Base-by-base conservation (phyloP, 2,797 vertebrate genomes). In the Acanthis flammea region DNA sequence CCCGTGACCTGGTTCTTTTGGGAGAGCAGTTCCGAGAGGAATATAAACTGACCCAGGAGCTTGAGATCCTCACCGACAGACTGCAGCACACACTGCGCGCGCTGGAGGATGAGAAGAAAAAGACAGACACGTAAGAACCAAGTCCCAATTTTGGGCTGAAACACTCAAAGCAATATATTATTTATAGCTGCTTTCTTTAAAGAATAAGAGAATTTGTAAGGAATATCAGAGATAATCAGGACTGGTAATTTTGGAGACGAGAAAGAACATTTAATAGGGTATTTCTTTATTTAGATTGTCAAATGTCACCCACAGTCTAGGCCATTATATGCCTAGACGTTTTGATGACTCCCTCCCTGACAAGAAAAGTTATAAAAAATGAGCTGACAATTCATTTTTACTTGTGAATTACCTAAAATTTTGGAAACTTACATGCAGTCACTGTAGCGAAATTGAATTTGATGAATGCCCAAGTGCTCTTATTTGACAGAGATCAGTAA, bases 11-110 rank as follows among this genome's bases (percentile, higher is more conserved):
- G 51, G 99, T 99, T 84, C 98, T 99, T 92, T 93, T 99, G 93
- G 99, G 99, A n/a, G 99, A 99, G 92, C 99, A 99, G 97, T 99
- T 99, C 96, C 98, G 99, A 61, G 99, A 99, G 97, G 99, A 99
- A 95, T 99, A 99, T 97, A 99, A 99, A 90, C 97, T 99, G 95
- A 99, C 99, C 8, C 99, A 99, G 86, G 99, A 99, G 97, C 97
- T 99, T 90, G 99, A 99, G 96, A 99, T 99, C 95, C 98, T 99
- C 85, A 99, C 99, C 0, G 99, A 99, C 95, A 98, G 99, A 39
- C 98, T 99, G 90, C 99, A 99, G 97, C 99, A 99, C 97, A 99
- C 99, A 0, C 98, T 99, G 33, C 97, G 99, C 65, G 99, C 99
- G 14, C 96, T 99, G 95, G 99, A 99, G 96, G 99, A 99, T 50